phyloP scores from a whole-genome alignment of 53 echinoderm and acorn worm species.

The Crossaster papposus region DNA sequence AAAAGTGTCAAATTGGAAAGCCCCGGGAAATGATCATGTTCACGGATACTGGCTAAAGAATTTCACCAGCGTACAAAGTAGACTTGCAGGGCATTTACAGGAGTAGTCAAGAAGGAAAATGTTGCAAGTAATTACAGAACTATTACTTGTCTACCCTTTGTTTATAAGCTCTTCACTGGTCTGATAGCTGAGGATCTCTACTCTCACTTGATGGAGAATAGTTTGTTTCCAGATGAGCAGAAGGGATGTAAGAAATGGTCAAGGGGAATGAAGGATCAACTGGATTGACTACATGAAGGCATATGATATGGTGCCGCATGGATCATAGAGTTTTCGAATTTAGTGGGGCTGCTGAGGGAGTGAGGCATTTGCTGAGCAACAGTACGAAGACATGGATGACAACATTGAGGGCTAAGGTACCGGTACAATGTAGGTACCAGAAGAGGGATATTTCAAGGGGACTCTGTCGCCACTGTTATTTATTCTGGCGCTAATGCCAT shows the following conservation, averaged over 20 bases:
- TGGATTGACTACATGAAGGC: conserved; percentile 18
- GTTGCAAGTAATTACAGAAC: not conserved
- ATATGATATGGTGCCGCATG: not conserved
- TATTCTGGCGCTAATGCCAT: no score
- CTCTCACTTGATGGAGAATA: not conserved
- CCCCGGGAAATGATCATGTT: not conserved
- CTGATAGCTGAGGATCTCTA: not conserved
- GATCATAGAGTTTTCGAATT: not conserved
- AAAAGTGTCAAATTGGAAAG: no score
- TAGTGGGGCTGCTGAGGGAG: not conserved
- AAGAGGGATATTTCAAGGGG: no score
- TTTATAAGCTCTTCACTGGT: no score
- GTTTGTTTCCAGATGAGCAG: no score
- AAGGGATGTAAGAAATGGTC: no score
- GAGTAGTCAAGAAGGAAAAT: no score
- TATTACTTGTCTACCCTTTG: no score
- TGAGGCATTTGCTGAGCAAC: not conserved
- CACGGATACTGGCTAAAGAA: not conserved
- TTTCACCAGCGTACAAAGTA: no score
- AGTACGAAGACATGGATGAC: no score
- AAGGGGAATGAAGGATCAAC: no score
- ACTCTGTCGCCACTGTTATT: conserved; percentile 35
- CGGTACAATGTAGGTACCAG: conserved; percentile 5
- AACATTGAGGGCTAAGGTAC: not conserved
- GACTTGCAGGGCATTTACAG: no score